phyloP scores from a whole-genome alignment of 1,140 invertebrate genomes.

The Vanessa atalanta region DNA sequence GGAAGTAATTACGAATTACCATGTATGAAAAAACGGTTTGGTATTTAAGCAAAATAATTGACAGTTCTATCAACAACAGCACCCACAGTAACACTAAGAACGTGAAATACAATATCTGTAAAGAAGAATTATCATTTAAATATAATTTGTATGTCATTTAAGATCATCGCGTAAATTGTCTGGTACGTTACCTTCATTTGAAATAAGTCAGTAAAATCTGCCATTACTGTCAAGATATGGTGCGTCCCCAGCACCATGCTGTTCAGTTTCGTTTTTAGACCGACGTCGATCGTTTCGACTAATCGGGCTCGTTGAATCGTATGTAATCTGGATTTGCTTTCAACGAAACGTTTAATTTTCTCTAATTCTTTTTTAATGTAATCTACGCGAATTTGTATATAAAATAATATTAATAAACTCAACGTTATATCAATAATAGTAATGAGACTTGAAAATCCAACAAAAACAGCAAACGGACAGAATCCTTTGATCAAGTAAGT shows the following conservation, averaged over 20 bases:
- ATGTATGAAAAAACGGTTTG: not conserved
- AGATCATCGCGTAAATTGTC: not conserved
- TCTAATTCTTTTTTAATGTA: slow-evolving; percentile 10
- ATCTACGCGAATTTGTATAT: slow-evolving; percentile 9
- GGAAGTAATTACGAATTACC: not conserved
- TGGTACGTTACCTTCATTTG: slow-evolving; percentile 43
- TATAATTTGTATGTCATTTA: not conserved
- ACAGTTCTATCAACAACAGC: not conserved
- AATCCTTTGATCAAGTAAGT: not conserved
- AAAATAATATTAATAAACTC: slow-evolving; percentile 1
- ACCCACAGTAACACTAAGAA: not conserved
- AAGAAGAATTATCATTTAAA: not conserved
- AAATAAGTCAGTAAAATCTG: slow-evolving; percentile 43
- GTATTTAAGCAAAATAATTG: slow-evolving; percentile 13
- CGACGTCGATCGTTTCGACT: not conserved
- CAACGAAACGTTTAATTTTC: not conserved
- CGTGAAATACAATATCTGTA: not conserved
- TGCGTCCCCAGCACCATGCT: not conserved
- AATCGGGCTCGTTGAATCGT: not conserved
- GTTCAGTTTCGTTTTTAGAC: not conserved
- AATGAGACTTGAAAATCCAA: not conserved
- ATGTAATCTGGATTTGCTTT: not conserved
- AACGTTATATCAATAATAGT: not conserved
- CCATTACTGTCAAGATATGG: not conserved
- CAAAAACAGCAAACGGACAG: not conserved